phyloP scores from a whole-genome alignment of 2,888 invertebrate species.

The Antitype chi region DNA sequence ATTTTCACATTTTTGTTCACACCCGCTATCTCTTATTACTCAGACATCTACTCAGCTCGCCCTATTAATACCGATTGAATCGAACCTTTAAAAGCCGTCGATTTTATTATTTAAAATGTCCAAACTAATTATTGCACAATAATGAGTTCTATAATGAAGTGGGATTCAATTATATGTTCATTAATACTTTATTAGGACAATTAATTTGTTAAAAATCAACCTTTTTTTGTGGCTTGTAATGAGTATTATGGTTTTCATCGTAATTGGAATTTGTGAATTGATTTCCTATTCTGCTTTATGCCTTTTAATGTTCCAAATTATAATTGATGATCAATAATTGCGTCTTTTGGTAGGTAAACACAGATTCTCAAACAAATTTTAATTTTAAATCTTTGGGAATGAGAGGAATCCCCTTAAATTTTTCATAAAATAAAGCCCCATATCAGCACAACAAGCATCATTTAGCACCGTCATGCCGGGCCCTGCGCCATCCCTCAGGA shows the following conservation, averaged over 20 bases:
- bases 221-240: background rate
- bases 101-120: conserved; percentile 64
- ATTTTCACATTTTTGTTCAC: background rate
- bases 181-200: conserved; percentile 30
- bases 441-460: conserved; percentile 36
- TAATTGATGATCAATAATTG: background rate
- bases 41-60: conserved; percentile 12
- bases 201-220: conserved; percentile 20
- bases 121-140: conserved; percentile 55
- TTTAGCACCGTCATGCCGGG: conserved; percentile 56
- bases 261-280: conserved; percentile 5
- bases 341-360: background rate
- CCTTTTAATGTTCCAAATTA: background rate
- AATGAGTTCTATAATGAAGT: conserved; percentile 44
- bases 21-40: conserved; percentile 35
- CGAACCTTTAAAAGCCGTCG: conserved; percentile 64
- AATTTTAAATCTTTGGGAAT: background rate
- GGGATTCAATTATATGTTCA: conserved; percentile 35
- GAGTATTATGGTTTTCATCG: conserved; percentile 6
- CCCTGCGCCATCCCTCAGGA: conserved; percentile 48
- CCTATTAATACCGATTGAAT: conserved; percentile 67
- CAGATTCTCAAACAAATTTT: background rate
- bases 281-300: background rate
- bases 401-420: conserved; percentile 12
- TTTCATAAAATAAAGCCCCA: conserved; percentile 39